Evolutionary conservation across 2,113 vertebrate species (phyloP).

Genomic region (Neofelis nebulosa): DNA sequence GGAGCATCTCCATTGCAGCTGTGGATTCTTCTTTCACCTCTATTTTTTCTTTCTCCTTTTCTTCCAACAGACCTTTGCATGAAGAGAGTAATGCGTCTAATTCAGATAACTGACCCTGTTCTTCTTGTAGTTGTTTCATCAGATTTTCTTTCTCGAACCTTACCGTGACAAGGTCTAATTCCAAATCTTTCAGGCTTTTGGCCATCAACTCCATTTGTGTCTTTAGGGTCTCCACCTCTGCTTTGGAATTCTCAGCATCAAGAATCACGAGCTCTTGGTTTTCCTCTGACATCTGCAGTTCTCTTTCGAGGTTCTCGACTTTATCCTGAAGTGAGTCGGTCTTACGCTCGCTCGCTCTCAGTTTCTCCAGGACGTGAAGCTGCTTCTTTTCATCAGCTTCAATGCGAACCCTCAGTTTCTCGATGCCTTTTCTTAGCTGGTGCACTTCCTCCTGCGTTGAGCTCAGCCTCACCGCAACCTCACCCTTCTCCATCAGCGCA

Average conservation of each 20-base stretch:
- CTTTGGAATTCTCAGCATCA: conserved; percentile 88
- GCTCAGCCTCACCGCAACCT: conserved; percentile 88
- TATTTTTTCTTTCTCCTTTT: conserved; percentile 76
- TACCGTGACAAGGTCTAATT: conserved; percentile 78
- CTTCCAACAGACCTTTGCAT: conserved; percentile 71
- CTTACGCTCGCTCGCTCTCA: conserved; percentile 88
- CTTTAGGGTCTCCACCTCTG: conserved; percentile 86
- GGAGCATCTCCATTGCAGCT: conserved; percentile 76
- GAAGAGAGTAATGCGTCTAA: conserved; percentile 49
- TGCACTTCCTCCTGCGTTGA: conserved; percentile 90
- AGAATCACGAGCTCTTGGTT: conserved; percentile 88
- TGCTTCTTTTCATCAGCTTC: conserved; percentile 93
- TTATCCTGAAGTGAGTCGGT: conserved; percentile 85
- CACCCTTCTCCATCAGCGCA: conserved; percentile 89
- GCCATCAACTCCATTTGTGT: conserved; percentile 72
- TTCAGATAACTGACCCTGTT: conserved; percentile 23
- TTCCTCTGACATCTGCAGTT: conserved; percentile 86
- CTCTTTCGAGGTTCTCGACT: conserved; percentile 88
- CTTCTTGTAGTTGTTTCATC: conserved; percentile 79
- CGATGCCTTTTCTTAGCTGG: conserved; percentile 90
- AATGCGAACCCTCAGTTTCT: conserved; percentile 93
- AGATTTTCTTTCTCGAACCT: conserved; percentile 86
- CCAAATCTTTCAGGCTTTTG: conserved; percentile 54
- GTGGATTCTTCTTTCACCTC: conserved; percentile 71
- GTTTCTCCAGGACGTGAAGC: conserved; percentile 83